A percentile compares a stretch with the other conserved stretches of the same genome.
phyloP scores from a whole-genome alignment of 2,113 vertebrate species.

The Eulacestoma nigropectus region DNA sequence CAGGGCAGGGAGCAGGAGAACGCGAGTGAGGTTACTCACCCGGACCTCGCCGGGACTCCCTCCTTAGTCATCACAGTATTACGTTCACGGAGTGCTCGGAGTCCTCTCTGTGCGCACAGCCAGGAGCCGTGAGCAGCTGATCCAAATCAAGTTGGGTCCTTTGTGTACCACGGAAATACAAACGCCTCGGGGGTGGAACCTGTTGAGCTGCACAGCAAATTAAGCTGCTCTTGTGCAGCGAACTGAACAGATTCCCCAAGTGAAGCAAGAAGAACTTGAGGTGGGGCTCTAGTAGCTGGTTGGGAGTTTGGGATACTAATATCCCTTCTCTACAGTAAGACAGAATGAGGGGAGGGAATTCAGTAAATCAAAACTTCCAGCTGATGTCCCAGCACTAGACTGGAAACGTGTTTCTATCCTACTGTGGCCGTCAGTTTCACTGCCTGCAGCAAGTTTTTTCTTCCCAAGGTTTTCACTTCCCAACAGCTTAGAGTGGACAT shows the following conservation, averaged over 20 bases:
- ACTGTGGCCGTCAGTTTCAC: accelerated
- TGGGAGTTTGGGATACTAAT: not conserved
- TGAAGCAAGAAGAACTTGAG: not conserved
- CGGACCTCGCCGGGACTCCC: not conserved
- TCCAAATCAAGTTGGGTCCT: not conserved
- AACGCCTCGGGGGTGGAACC: not conserved
- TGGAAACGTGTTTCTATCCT: not conserved
- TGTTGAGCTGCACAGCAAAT: not conserved
- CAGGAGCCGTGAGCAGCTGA: not conserved
- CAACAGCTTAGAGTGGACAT: not conserved
- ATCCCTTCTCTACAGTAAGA: not conserved
- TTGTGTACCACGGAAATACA: not conserved
- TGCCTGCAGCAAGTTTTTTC: not conserved
- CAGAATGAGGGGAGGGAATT: not conserved
- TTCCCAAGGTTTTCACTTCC: not conserved
- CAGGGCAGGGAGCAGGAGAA: not conserved
- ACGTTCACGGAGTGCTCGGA: not conserved
- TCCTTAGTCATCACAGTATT: accelerated
- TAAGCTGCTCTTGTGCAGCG: not conserved
- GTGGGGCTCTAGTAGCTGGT: not conserved
- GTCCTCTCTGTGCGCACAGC: not conserved
- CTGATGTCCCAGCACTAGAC: not conserved
- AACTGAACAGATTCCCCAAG: not conserved
- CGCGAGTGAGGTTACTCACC: not conserved
- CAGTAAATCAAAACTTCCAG: not conserved